Evolutionary conservation across 92 coral and sea anemone genomes (phyloP).

Genomic region (Bergia puertoricense): DNA sequence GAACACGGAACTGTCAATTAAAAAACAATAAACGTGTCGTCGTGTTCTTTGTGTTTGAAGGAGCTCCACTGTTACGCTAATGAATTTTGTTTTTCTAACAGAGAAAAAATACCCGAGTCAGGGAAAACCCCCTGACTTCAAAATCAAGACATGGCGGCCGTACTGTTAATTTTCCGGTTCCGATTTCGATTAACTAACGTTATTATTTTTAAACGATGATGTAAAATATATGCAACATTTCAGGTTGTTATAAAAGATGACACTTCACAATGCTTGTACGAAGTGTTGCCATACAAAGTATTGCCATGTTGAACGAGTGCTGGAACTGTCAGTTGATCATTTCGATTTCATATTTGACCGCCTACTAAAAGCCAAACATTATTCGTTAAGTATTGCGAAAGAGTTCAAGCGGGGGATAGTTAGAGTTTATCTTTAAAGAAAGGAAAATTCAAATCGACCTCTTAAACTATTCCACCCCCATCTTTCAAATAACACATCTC

Average conservation of each 20-base stretch:
- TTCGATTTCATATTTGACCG: background rate
- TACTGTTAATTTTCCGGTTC: constrained; percentile 29
- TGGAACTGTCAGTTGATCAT: background rate
- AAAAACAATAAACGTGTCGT: background rate
- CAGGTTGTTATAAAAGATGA: background rate
- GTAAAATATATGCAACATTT: constrained; percentile 1
- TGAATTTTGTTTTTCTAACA: background rate
- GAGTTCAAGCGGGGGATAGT: background rate
- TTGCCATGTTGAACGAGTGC: background rate
- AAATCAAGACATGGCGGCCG: background rate
- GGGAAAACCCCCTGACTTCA: constrained; percentile 22
- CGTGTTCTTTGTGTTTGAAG: background rate
- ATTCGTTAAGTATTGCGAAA: too few species aligned
- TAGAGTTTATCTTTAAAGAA: background rate
- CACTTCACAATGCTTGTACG: background rate
- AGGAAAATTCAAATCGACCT: too few species aligned
- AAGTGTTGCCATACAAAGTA: background rate
- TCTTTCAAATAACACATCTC: background rate
- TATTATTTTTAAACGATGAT: constrained; percentile 11
- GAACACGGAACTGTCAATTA: background rate
- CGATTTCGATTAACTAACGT: background rate
- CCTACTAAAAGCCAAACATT: background rate
- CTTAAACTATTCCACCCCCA: background rate
- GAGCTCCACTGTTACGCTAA: background rate
- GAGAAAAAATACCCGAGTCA: constrained; percentile 6